Evolutionary conservation across 1,140 invertebrate species (phyloP), one percentile per base, ranked within the genome.

Genomic region (Drosophila navojoa): DNA sequence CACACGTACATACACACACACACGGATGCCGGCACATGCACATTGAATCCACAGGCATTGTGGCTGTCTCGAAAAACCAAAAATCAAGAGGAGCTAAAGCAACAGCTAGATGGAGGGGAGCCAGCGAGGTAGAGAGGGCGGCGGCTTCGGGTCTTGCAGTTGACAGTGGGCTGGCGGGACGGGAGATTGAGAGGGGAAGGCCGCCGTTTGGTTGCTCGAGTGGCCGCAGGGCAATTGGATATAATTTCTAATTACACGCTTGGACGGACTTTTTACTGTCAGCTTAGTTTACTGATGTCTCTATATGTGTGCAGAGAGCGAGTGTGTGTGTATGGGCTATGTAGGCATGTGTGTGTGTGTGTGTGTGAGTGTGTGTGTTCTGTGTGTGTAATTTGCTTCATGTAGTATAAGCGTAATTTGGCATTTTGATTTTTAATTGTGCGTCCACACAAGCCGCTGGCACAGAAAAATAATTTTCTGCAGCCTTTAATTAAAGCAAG

Each of bases 221-320:
- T 87, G 84, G 79, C 82, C 82, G 84, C 82, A 84, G 82, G 82
- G 82, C 82, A 87, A 87, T 87, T 87, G 82, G 82, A 87, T 87
- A 87, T 87, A 87, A 87, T 87, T 87, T 87, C 82, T 87, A 87
- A 87, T 87, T 87, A 87, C 84, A 87, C 82, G 82, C 82, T 87
- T 87, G 82, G 82, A 87, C 82, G 84, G 82, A 89, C 82, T 87
- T 87, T 87, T 89, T 87, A 89, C 82, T 89, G 82, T 87, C 82
- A 87, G 82, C 84, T 87, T 87, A 87, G 84, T 87, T 87, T 87
- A 89, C 84, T 84, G 82, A 87, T 89, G 82, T 87, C 82, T 87
- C 79, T 72, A 63, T 47, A 15, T 29, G 11, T 47, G 40, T 35
- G 32, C 45, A 4, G 13, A 27, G 32, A 7, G 35, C 35, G 22